phyloP scores from a whole-genome alignment of 2,113 vertebrate species.

The Salvelinus sp. region DNA sequence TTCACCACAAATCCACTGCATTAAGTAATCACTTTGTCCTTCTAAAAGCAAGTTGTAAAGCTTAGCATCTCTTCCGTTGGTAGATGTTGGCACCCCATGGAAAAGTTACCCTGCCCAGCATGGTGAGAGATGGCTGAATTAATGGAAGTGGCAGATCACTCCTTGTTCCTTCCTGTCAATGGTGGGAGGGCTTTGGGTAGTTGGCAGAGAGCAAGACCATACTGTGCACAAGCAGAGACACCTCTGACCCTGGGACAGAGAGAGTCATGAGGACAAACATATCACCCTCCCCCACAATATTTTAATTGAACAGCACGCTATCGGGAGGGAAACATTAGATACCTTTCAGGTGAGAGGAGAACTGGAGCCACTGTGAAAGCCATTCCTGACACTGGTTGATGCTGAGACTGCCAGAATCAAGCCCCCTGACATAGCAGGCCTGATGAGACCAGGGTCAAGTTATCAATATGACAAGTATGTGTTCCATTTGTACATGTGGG shows the following conservation, averaged over 20 bases:
- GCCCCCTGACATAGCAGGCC: constrained; percentile 89
- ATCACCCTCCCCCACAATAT: background rate
- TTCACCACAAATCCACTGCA: constrained; percentile 7
- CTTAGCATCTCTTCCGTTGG: background rate
- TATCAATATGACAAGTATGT: background rate
- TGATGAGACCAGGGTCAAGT: constrained; percentile 45
- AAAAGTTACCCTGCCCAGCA: constrained; percentile 17
- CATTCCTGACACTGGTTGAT: constrained; percentile 76
- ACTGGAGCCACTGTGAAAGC: constrained; percentile 85
- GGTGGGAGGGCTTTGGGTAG: constrained; percentile 49
- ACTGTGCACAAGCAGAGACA: constrained; percentile 85
- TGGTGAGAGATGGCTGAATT: background rate
- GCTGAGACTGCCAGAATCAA: constrained; percentile 72
- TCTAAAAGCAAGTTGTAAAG: background rate
- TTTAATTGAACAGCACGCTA: background rate
- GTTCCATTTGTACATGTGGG: background rate
- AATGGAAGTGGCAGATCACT: background rate
- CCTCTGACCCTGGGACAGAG: constrained; percentile 78
- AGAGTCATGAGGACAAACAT: background rate
- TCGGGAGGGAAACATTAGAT: background rate
- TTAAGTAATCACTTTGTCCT: background rate
- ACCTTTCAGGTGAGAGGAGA: constrained; percentile 86
- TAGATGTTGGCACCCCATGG: background rate
- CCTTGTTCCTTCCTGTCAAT: constrained; percentile 49
- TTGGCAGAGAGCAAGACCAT: constrained; percentile 90